Evolutionary conservation across 2,113 vertebrate genomes (phyloP).

Genomic region (Mustela lutreola): DNA sequence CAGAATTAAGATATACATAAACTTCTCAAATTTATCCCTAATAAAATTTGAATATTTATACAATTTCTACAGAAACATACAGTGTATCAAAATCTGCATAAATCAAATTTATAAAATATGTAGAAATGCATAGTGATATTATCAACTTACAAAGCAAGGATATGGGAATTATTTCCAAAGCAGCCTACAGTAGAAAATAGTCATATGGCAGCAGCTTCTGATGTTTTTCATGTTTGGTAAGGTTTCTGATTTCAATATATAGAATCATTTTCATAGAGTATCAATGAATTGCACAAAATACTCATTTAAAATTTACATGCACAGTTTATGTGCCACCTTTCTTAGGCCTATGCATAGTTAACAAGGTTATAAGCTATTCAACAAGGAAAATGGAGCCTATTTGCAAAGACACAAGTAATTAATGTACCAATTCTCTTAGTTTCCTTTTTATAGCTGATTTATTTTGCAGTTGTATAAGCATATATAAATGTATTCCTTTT

Average conservation of each 20-base stretch:
- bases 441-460: constrained; percentile 80
- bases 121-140: constrained; percentile 93
- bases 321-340: constrained; percentile 84
- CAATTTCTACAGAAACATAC: constrained; percentile 94
- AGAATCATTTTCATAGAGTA: constrained; percentile 84
- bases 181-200: constrained; percentile 87
- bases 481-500: constrained; percentile 77
- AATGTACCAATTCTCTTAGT: constrained; percentile 77
- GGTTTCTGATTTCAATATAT: constrained; percentile 84
- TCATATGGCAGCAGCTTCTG: constrained; percentile 87
- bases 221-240: constrained; percentile 79
- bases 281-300: constrained; percentile 87
- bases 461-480: constrained; percentile 79
- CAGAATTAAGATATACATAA: constrained; percentile 89
- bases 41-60: constrained; percentile 91
- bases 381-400: constrained; percentile 83
- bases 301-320: constrained; percentile 83
- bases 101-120: constrained; percentile 93
- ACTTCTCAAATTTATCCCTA: constrained; percentile 87
- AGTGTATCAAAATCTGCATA: constrained; percentile 94
- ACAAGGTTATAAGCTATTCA: constrained; percentile 84
- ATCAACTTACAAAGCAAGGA: constrained; percentile 90
- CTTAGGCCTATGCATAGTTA: constrained; percentile 89
- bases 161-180: constrained; percentile 88
- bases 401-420: constrained; percentile 83